A percentile compares a stretch with the other conserved stretches of the same genome.
Conservation (phyloP, 2,888 invertebrate species). For the Molanna angustata region DNA sequence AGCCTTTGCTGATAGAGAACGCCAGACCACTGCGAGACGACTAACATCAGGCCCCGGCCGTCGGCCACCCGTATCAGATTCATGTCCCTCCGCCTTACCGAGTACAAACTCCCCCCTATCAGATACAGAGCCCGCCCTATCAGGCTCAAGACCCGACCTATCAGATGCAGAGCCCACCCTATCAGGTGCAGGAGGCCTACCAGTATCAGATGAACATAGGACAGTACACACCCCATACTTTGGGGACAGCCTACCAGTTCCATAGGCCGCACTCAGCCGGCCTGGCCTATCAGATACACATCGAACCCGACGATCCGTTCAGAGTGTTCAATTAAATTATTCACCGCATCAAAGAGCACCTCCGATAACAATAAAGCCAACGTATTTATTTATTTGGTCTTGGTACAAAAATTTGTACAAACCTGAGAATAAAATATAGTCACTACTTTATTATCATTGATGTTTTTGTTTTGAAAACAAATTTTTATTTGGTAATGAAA, state of each 20-base stretch:
- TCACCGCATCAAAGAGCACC: too few species aligned
- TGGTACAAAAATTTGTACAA: too few species aligned
- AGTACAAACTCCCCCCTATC: background rate
- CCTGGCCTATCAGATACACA: constrained; percentile 3
- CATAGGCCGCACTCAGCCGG: background rate
- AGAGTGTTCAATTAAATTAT: too few species aligned
- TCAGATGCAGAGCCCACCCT: too few species aligned
- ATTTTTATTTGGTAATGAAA: too few species aligned
- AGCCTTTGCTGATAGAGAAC: constrained; percentile 30
- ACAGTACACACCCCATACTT: background rate
- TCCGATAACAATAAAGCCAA: too few species aligned
- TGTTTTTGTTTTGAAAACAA: too few species aligned
- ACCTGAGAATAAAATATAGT: too few species aligned
- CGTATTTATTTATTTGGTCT: too few species aligned
- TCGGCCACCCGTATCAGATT: background rate
- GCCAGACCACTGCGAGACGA: constrained; percentile 22
- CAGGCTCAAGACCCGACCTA: too few species aligned
- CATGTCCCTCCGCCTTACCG: background rate
- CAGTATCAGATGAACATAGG: background rate
- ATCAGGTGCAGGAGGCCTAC: background rate
- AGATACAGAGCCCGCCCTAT: too few species aligned
- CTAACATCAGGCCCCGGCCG: constrained; percentile 5
- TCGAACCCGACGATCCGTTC: background rate
- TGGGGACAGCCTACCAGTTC: background rate
- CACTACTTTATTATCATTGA: too few species aligned